Evolutionary conservation across 2,113 vertebrate species (phyloP).

Genomic region (Ctenodactylus gundi): DNA sequence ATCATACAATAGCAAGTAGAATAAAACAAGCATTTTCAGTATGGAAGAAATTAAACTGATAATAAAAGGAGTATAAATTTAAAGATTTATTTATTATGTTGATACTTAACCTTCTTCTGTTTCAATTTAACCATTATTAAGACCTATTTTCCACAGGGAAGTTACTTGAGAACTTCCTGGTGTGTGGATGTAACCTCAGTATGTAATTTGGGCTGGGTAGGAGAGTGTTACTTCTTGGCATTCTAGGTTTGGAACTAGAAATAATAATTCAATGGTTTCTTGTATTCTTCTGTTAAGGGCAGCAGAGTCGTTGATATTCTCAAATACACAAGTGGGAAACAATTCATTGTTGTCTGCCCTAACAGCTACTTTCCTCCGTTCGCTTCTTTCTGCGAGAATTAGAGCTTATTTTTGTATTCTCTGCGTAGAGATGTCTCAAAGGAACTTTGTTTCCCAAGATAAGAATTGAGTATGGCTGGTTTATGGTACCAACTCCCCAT

Average conservation of each 20-base stretch:
- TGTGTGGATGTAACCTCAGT: too few species aligned
- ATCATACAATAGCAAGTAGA: background rate
- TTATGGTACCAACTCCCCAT: background rate
- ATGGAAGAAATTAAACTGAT: background rate
- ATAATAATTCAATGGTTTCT: background rate
- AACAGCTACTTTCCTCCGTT: background rate
- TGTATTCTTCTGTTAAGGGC: background rate
- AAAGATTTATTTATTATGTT: background rate
- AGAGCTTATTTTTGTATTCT: background rate
- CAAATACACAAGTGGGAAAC: background rate
- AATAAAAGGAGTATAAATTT: background rate
- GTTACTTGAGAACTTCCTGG: background rate
- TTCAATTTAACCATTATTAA: background rate
- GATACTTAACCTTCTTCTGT: background rate
- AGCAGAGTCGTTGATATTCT: background rate
- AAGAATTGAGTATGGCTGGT: background rate
- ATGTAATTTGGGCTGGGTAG: background rate
- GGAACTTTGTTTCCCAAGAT: too few species aligned
- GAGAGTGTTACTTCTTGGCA: background rate
- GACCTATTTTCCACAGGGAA: background rate
- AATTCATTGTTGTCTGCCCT: background rate
- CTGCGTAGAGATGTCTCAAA: too few species aligned
- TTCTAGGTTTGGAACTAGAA: background rate
- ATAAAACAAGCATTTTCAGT: background rate
- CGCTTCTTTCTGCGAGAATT: background rate